Evolutionary conservation across 2,797 vertebrate species (phyloP).

Genomic region (Enteromius fasciolatus): DNA sequence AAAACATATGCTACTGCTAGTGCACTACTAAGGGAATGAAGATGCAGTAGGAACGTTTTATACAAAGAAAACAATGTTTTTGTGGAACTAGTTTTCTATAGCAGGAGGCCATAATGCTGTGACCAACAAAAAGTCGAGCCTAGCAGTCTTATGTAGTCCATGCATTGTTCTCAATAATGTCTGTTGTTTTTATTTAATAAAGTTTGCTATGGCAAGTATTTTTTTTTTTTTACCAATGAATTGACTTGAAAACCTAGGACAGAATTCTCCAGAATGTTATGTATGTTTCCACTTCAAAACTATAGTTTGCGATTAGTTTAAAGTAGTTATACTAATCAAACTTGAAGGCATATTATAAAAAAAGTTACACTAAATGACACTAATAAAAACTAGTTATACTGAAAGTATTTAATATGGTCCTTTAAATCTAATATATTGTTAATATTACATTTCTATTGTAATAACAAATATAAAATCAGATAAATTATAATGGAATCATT

Average conservation of each 20-base stretch:
- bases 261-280: slow-evolving; percentile 41
- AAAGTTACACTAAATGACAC: background rate
- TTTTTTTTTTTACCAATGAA: background rate
- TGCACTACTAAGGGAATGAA: slow-evolving; percentile 29
- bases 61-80: slow-evolving; percentile 20
- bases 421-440: background rate
- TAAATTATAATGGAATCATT: background rate
- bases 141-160: background rate
- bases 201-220: background rate
- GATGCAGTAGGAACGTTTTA: slow-evolving; percentile 36
- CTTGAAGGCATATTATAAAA: background rate
- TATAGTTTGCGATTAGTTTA: background rate
- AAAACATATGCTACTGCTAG: slow-evolving; percentile 46
- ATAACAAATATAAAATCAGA: background rate
- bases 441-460: no score
- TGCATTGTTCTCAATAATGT: background rate
- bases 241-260: slow-evolving; percentile 40
- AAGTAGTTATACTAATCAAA: background rate
- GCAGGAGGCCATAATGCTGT: background rate
- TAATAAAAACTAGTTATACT: background rate
- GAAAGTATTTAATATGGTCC: background rate
- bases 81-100: background rate
- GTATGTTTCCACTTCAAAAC: background rate
- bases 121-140: background rate
- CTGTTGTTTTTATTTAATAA: background rate